Base-by-base conservation (phyloP, 2,888 invertebrate species). In the Anthoptus insignis region DNA sequence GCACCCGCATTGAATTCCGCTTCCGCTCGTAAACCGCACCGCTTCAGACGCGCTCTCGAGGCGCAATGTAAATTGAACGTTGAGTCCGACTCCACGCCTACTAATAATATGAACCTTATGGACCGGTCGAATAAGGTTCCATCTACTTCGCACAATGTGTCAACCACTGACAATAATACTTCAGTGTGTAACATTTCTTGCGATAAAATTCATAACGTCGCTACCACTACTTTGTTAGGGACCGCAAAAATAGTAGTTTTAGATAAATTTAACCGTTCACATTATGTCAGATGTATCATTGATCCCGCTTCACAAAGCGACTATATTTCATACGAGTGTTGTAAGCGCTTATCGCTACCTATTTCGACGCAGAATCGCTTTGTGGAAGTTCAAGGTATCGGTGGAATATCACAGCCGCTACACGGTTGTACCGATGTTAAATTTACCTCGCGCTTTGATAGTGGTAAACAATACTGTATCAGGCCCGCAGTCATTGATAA, bases 401-500 rank as follows among this genome's bases (percentile, higher is more conserved):
- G 49, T n/a, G 47, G 47, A 27, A 37, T 32, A 3, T 42, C 60
- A 13, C 50, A 65, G 14, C 27, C 21, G 52, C 42, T 57, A 27
- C 16, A 32, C 6, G 56, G 45, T 13, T 11, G 29, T n/a, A 45
- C 60, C 11, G 13, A 24, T 5, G 3, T 56, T 19, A 56, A n/a
- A 3, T 60, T 65, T 29, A 16, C 29, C 3, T 65, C 65, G 19
- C 56, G 56, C 13, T 65, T 50, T 11, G 56, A 59, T 16, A 13
- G 21, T 37, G 16, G 24, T 8, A 13, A 56, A 13, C 21, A 60
- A 16, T 60, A 50, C 27, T 53, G 14, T 9, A 49, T 49, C 22
- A 56, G 47, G 14, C 56, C 67, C 11, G 39, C 64, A 8, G 64
- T 67, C n/a, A 45, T 67, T 7, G 47, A 52, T 9, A 29, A 24